Base-by-base conservation (phyloP, 2,797 vertebrate species). In the Tympanoctomys barrerae region DNA sequence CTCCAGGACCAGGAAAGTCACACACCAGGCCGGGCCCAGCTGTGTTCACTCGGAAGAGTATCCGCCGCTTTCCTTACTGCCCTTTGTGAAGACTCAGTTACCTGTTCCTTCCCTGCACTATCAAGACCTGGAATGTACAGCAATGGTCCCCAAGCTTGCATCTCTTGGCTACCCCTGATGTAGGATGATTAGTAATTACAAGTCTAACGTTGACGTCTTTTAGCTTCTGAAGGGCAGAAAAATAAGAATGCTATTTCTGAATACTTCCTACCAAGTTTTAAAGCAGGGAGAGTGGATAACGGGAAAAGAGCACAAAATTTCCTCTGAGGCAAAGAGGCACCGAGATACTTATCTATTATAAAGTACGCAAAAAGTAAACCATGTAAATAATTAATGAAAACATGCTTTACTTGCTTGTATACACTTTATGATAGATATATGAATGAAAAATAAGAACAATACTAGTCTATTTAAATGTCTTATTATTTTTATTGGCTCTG, bases 401-500 rank as follows among this genome's bases (percentile, higher is more conserved):
- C 54, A 19, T 18, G 14, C 54, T 57, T 57, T 19, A 57, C 14
- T 16, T 14, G 14, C 14, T 57, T 18, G 14, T 57, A 16, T 57
- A 57, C 54, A 57, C 54, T 57, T 18, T 57, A 57, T 18, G 54
- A 18, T 57, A 57, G 54, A 57, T 57, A 57, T 18, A 16, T 18
- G 7, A 33, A 87, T 57, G 24, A 89, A 81, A 13, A 46, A 95
- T 64, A 49, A 75, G 79, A 46, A 0, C 87, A 88, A 28, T 77
- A 12, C 64, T 11, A 57, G 36, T 61, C 71, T 92, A 66, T 8
- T 28, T 36, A 61, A 91, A 83, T 79, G 42, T 46, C 46, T 61
- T 46, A 59, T 84, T 57, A 59, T 36, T 81, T 92, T 92, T 64
- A 89, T 85, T 94, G 70, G 1, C 36, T 90, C 89, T 87, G 36